Conservation (phyloP, 1,140 invertebrate genomes). For the Drosophila asahinai region DNA sequence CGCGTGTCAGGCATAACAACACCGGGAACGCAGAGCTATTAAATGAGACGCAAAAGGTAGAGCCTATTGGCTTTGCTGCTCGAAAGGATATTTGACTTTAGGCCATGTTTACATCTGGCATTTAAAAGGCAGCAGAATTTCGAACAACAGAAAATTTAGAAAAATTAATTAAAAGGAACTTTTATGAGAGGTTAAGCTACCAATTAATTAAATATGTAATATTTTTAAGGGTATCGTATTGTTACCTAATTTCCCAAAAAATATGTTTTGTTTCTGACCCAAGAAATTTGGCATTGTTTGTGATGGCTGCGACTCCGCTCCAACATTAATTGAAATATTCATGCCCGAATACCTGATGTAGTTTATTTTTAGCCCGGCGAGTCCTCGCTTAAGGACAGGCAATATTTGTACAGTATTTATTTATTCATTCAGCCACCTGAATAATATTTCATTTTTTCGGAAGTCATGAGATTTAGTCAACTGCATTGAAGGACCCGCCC, state of each 20-base stretch:
- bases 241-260: not conserved
- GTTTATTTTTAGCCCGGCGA: constrained; percentile 40
- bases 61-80: constrained; percentile 11
- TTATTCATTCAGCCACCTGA: constrained; percentile 28
- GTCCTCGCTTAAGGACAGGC: constrained; percentile 18
- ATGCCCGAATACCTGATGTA: constrained; percentile 39
- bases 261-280: constrained; percentile 8
- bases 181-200: not conserved
- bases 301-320: constrained; percentile 13
- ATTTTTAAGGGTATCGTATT: constrained; percentile 16
- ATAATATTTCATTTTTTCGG: constrained; percentile 9
- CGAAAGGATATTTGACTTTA: constrained; percentile 19
- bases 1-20: constrained; percentile 72
- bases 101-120: no score
- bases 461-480: constrained; percentile 15
- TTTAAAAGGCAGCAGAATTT: not conserved
- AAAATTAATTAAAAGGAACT: not conserved
- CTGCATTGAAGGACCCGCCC: not conserved
- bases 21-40: constrained; percentile 59
- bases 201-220: not conserved
- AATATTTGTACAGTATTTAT: constrained; percentile 43
- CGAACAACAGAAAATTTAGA: not conserved
- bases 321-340: constrained; percentile 80
- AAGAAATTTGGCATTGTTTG: constrained; percentile 52
- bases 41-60: constrained; percentile 62